A percentile compares a stretch with the other conserved stretches of the same genome.
Evolutionary conservation across 2,797 vertebrate genomes (phyloP).

Genomic region (Nannoperca australis): DNA sequence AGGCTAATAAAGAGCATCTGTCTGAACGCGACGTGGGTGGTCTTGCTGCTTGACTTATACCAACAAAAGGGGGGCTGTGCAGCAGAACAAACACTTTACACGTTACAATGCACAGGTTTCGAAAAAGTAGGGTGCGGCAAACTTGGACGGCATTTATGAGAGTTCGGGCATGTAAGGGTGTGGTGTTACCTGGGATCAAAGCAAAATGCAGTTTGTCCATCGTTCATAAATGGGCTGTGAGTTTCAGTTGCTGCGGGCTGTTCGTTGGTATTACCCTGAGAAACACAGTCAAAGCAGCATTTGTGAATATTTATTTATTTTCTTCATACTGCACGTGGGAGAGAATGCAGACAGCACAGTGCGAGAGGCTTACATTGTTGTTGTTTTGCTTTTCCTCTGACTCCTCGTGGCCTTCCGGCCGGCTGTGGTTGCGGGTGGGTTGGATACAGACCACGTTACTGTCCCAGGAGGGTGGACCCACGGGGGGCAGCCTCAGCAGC

Average conservation of each 20-base stretch:
- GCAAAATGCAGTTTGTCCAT: slow-evolving; percentile 93
- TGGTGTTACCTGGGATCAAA: slow-evolving; percentile 94
- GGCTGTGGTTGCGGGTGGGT: slow-evolving; percentile 94
- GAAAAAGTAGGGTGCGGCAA: slow-evolving; percentile 45
- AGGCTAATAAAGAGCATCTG: slow-evolving; percentile 80
- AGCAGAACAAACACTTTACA: slow-evolving; percentile 73
- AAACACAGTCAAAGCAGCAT: not conserved
- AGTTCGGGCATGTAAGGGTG: slow-evolving; percentile 13
- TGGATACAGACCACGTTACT: slow-evolving; percentile 98
- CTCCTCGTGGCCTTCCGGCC: slow-evolving; percentile 95
- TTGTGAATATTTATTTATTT: not conserved
- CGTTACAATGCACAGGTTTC: slow-evolving; percentile 64
- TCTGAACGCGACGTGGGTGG: slow-evolving; percentile 81
- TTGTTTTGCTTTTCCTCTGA: slow-evolving; percentile 88
- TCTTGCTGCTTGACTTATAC: slow-evolving; percentile 46
- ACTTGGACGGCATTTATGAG: slow-evolving; percentile 52
- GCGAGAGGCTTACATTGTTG: slow-evolving; percentile 82
- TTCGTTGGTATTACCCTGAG: slow-evolving; percentile 75
- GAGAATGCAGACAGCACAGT: not conserved
- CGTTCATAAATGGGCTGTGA: slow-evolving; percentile 87
- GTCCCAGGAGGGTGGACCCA: slow-evolving; percentile 92
- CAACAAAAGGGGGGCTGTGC: slow-evolving; percentile 50
- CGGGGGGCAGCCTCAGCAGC: slow-evolving; percentile 91
- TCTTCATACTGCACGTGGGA: not conserved
- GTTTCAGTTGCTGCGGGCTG: slow-evolving; percentile 82